Evolutionary conservation across 2,797 vertebrate species (phyloP), one percentile per base, ranked within the genome.

Genomic region (Dromococcyx pavoninus): DNA sequence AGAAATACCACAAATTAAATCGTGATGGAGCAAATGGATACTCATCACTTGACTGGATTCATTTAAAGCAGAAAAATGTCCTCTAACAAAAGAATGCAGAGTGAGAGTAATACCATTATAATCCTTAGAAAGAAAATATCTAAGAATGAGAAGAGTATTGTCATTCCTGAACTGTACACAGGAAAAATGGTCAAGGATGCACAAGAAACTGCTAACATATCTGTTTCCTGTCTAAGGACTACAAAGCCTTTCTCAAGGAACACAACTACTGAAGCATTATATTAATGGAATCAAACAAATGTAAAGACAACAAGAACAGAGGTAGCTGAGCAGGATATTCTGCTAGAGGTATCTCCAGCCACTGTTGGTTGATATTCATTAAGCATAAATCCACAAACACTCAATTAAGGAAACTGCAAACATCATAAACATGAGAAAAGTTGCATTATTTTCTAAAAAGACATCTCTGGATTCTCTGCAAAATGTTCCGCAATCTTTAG

Each of bases 171-270:
- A 92, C 33, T 23, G 91, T 96, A 95, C 83, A 96, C 94, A 97
- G 95, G 96, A 97, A 98, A 95, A 96, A 94, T 69, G 95, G 91
- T 96, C 93, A 97, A 97, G 94, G 95, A 88, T 95, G 95, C 83
- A 87, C 39, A 86, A 93, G 65, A 90, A 94, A 69, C 56, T 75
- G 56, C 35, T 95, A 85, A 89, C 48, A 84, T 96, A 96, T 89
- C 92, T 95, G 80, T 62, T 97, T 97, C 96, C 97, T 97, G 93
- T 25, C 81, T 76, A 24, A 85, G 70, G 50, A 95, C 86, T 95
- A 91, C 86, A 93, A 96, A 97, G 88, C 51, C 74, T 70, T 93
- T 87, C 75, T 76, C 85, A 89, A 93, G 83, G 85, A 91, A 94
- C 46, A 5, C 10, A 84, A 86, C 62, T 73, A 50, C 61, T 83